These are phyloP conservation scores for Nothura maculosa DNA, from an alignment of 2,797 vertebrate species.

Conservation along the genomic window DNA sequence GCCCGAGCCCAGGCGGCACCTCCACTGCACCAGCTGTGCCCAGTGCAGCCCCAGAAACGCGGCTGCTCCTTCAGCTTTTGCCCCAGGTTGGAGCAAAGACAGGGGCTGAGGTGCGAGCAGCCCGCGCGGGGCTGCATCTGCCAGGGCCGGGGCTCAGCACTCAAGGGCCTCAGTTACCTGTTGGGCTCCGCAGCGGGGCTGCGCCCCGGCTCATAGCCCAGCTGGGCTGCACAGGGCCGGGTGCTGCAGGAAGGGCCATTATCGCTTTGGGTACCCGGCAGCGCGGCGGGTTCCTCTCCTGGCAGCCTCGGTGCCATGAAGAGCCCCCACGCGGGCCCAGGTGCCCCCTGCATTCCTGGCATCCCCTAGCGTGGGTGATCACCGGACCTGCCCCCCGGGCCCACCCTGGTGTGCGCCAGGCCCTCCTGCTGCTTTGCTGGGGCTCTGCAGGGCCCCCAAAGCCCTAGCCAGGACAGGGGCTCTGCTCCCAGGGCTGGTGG, in stretches of 20 bases:
- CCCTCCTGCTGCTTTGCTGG: too few relatives aligned
- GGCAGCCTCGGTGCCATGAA: neutral
- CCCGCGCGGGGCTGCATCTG: neutral
- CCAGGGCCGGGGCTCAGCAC: too few relatives aligned
- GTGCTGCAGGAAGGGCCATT: neutral
- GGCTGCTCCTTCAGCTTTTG: neutral
- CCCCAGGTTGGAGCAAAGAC: neutral
- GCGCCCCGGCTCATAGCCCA: neutral
- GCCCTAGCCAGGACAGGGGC: neutral
- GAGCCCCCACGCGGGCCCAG: neutral
- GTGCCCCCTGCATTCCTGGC: neutral
- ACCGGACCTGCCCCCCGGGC: neutral
- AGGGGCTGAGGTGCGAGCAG: neutral
- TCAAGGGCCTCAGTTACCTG: fast-evolving
- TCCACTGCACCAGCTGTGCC: too few relatives aligned
- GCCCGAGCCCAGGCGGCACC: too few relatives aligned
- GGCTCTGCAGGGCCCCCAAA: neutral
- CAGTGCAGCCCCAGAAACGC: too few relatives aligned
- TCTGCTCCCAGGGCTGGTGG: neutral
- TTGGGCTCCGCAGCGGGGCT: neutral
- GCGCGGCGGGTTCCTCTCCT: fast-evolving
- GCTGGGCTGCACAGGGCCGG: neutral
- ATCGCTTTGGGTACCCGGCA: neutral
- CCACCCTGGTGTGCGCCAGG: too few relatives aligned
- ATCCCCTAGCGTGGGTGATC: neutral